Conservation (phyloP, 2,113 vertebrate species). For the Pelobates fuscus region DNA sequence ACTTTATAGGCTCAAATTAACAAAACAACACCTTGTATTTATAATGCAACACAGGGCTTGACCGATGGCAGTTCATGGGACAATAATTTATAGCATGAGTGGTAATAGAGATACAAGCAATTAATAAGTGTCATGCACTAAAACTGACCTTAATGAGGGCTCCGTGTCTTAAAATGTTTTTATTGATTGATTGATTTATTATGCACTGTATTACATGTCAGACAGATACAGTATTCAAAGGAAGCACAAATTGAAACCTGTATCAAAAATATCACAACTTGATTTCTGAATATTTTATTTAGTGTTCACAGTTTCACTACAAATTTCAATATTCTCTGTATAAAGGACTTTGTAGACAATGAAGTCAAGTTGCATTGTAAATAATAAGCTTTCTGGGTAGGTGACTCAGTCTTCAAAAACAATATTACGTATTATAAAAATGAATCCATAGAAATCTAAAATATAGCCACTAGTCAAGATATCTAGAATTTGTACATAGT, state of each 20-base stretch:
- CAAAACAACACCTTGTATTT: conserved; percentile 1
- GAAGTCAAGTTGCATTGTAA: too few species aligned
- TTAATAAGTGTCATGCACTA: conserved; percentile 53
- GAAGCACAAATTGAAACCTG: conserved; percentile 67
- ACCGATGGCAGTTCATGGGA: neutral
- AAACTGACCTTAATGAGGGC: conserved; percentile 54
- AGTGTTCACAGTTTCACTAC: too few species aligned
- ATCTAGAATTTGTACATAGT: neutral
- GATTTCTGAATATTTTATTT: neutral
- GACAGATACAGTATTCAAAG: conserved; percentile 52
- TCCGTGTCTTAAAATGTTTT: conserved; percentile 58
- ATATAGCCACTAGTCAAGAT: neutral
- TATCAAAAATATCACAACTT: neutral
- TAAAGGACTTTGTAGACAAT: neutral
- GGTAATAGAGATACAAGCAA: conserved; percentile 17
- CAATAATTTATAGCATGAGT: conserved; percentile 6
- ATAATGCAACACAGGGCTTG: conserved; percentile 32
- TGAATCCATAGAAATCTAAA: neutral
- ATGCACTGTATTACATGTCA: conserved; percentile 18
- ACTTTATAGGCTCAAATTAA: conserved; percentile 82
- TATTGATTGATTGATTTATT: conserved; percentile 12
- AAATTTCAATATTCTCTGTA: neutral
- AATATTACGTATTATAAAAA: neutral
- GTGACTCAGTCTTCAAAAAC: neutral
- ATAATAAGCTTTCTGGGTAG: too few species aligned